A percentile compares a stretch with the other conserved stretches of the same genome.
Evolutionary conservation across 2,888 invertebrate species (phyloP).

Genomic region (Parelbella ahira): DNA sequence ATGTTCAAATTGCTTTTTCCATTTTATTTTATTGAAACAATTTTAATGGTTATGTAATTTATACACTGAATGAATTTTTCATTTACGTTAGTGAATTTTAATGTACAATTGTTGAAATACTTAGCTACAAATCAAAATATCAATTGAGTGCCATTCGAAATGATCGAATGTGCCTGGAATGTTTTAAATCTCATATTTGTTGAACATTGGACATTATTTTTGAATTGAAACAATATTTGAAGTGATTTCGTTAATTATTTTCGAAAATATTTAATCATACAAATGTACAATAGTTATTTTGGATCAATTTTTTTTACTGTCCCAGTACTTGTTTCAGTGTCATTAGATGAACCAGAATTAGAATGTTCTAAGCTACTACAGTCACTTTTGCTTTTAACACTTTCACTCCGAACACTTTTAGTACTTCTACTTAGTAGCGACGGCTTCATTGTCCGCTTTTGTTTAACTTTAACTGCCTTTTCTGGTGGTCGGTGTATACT

Average conservation of each 20-base stretch:
- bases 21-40: not conserved
- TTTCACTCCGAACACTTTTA: conserved; percentile 41
- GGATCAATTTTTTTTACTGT: conserved; percentile 65
- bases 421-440: conserved; percentile 48
- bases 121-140: no score
- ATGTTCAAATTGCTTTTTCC: conserved; percentile 13
- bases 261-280: no score
- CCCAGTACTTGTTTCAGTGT: conserved; percentile 74
- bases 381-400: conserved; percentile 45
- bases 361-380: conserved; percentile 67
- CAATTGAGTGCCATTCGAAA: conserved; percentile 1
- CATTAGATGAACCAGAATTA: conserved; percentile 81
- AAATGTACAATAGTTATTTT: no score
- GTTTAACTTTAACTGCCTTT: conserved; percentile 64
- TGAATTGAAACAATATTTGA: no score
- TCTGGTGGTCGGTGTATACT: conserved; percentile 68
- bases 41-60: conserved; percentile 10
- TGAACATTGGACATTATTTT: no score
- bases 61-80: conserved; percentile 9
- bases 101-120: no score
- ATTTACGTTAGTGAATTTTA: conserved; percentile 6
- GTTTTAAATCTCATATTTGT: no score
- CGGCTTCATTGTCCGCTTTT: conserved; percentile 52
- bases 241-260: no score
- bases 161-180: no score